Base-by-base conservation (phyloP, 1,140 invertebrate species). In the Procambarus clarkii region DNA sequence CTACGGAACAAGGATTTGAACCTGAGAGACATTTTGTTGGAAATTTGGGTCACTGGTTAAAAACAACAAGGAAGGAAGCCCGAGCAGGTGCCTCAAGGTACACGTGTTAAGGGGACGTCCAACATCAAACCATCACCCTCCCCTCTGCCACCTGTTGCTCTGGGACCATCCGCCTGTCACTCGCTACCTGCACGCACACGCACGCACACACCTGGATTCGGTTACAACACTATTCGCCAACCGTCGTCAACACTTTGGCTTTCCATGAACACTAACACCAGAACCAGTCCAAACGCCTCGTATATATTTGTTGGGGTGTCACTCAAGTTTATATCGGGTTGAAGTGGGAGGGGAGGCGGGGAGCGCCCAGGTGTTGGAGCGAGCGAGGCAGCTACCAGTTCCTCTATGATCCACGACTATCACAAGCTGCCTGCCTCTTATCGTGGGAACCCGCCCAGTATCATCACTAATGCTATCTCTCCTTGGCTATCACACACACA, bases 1-100 rank as follows among this genome's bases (percentile, higher is more conserved):
- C 92, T 93, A 93, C 92, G 92, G 87, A 93, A 93, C 48, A 93
- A 83, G 87, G 89, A 91, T 92, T 93, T 93, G 54, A 93, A 89
- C 74, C 87, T 91, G 74, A 92, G 91, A 54, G 92, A 93, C 92
- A 93, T 93, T 60, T 64, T 92, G 92, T 24, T 60, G 78, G n/a
- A 74, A 77, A 71, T n/a, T 54, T 4, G 69, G 69, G 58, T 64
- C 48, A 60, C 48, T 24, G 2, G 74, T 50, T 21, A 24, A 2
- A 58, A 11, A 15, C 44, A 54, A 77, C 54, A 18, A 9, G 74
- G n/a, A 34, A 64, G 76, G 45, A 11, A 64, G 44, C 24, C 18
- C 54, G 50, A 34, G 18, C 45, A 69, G 50, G 45, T 18, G 11
- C 60, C 60, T 50, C 34, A 18, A 34, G 24, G n/a, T 5, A n/a